Evolutionary conservation across 2,797 vertebrate genomes (phyloP), one percentile per base, ranked within the genome.

Genomic region (Esox lucius): DNA sequence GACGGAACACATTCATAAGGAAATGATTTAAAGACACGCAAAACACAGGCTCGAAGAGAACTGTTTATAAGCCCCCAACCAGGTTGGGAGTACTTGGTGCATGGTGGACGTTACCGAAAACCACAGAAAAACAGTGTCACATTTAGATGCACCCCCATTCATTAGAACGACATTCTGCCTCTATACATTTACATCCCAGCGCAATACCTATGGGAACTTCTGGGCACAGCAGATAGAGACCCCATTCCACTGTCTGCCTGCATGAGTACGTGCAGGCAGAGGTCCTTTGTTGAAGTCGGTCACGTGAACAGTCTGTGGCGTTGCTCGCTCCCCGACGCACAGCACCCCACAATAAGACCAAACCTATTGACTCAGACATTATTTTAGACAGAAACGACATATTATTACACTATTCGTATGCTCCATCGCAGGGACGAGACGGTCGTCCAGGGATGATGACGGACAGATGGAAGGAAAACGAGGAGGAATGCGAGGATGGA

Each of bases 231-330:
- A 81, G 51, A 74, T 72, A 71, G 70, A 35, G 69, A 80, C 85
- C 78, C 73, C 74, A 84, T 86, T 84, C 31, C 28, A 83, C n/a
- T 51, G 72, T 68, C 62, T 66, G 71, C 67, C 24, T 39, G 59
- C n/a, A n/a, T 74, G 33, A 78, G 80, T 73, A 74, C 59, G 22
- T 76, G 69, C 79, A 84, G 69, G 78, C 78, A 74, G 74, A 67
- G 84, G 74, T 91, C 83, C 91, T 93, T 94, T 93, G 92, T 94
- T 88, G 84, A 85, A 86, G 82, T 75, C 53, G 76, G 88, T 89
- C 90, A 91, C 82, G 56, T 88, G 90, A 87, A 77, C 81, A 83
- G 86, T 79, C 78, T 80, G 83, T 16, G 78, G 75, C 78, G 80
- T 76, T 17, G 72, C 72, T 83, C 78, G 80, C 85, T 89, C 87